Percentiles rank a stretch among this genome's conserved stretches.
These are phyloP conservation scores for Lathronympha strigana DNA, from an alignment of 2,888 invertebrate species.

Conservation along the genomic window DNA sequence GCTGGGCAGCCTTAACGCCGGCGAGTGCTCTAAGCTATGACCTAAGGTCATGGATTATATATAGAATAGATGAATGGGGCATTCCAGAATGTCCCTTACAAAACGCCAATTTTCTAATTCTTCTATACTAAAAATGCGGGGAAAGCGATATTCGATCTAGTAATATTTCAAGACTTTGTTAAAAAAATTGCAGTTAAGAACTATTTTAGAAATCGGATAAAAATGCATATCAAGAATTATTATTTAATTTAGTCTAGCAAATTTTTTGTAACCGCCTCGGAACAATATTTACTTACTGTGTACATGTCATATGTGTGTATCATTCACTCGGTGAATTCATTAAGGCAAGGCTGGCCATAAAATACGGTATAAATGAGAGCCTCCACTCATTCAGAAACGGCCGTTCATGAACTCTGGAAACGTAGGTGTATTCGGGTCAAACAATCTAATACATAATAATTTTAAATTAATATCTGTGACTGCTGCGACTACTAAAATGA, in stretches of 20 bases:
- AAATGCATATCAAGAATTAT: no score
- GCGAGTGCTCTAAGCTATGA: conserved; percentile 46
- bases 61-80: no score
- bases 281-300: conserved; percentile 15
- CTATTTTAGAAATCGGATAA: no score
- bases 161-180: no score
- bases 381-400: conserved; percentile 33
- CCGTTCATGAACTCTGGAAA: conserved; percentile 7
- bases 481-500: no score
- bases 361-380: conserved; percentile 39
- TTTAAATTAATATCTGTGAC: no score
- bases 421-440: background rate
- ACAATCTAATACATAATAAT: background rate
- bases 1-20: conserved; percentile 45
- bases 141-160: no score
- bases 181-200: no score
- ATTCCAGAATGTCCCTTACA: no score
- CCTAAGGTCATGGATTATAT: conserved; percentile 54
- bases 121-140: no score
- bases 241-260: no score
- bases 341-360: conserved; percentile 45
- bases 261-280: conserved; percentile 20
- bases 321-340: conserved; percentile 45
- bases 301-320: conserved; percentile 15
- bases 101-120: no score